phyloP scores from a whole-genome alignment of 2,113 vertebrate genomes.

The Corydoras maculifer region DNA sequence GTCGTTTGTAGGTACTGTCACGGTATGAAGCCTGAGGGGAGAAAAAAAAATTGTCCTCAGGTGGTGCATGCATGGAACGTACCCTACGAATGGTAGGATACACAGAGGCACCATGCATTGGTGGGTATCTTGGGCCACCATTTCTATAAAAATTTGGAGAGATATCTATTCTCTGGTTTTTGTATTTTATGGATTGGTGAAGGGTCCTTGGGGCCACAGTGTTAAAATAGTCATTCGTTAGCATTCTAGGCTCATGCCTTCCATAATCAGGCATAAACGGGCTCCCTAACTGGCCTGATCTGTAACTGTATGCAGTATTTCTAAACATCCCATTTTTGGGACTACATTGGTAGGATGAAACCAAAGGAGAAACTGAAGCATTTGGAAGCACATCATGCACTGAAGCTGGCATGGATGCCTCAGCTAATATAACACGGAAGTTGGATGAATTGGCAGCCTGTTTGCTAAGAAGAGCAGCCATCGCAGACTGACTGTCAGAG shows the following conservation, averaged over 20 bases:
- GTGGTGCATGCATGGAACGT: conserved; percentile 82
- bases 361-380: conserved; percentile 50
- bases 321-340: conserved; percentile 64
- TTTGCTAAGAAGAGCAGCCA: conserved; percentile 65
- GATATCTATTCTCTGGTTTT: conserved; percentile 65
- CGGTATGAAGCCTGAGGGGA: conserved; percentile 52
- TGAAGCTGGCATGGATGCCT: conserved; percentile 70
- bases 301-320: conserved; percentile 60
- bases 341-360: conserved; percentile 59
- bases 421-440: conserved; percentile 73
- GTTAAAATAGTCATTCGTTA: conserved; percentile 54
- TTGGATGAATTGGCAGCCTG: conserved; percentile 69
- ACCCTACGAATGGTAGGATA: conserved; percentile 88
- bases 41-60: conserved; percentile 76
- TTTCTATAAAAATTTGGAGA: conserved; percentile 55
- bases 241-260: conserved; percentile 64
- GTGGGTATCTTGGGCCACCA: conserved; percentile 57
- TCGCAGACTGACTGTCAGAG: conserved; percentile 66
- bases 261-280: conserved; percentile 65
- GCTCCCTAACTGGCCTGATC: conserved; percentile 50
- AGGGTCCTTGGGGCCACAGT: conserved; percentile 59
- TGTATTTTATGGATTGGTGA: conserved; percentile 71
- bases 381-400: conserved; percentile 71
- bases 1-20: conserved; percentile 72
- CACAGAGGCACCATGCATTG: conserved; percentile 62